Evolutionary conservation across 53 echinoderm and acorn worm species (phyloP).

Genomic region (Holothuria leucospilota): DNA sequence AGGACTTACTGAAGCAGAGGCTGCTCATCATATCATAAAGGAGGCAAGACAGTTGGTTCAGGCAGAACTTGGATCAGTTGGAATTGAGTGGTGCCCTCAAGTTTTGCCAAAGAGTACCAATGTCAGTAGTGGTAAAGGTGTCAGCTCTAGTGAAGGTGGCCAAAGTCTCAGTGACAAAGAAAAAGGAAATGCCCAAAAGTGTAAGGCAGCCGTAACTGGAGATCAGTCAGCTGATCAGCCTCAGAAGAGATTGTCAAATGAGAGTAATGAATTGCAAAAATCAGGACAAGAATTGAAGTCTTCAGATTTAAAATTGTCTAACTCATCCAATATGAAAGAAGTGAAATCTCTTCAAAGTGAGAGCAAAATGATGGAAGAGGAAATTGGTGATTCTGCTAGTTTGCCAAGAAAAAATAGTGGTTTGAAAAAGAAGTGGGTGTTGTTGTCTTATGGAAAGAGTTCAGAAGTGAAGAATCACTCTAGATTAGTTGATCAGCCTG

Average conservation of each 20-base stretch:
- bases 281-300: no score
- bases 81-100: conserved; percentile 75
- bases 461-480: no score
- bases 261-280: no score
- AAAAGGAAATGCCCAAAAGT: no score
- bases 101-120: neutral
- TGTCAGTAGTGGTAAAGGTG: no score
- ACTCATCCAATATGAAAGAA: neutral
- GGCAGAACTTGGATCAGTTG: conserved; percentile 76
- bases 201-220: no score
- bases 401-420: conserved; percentile 28
- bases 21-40: conserved; percentile 80
- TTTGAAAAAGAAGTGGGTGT: conserved; percentile 14
- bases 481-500: no score
- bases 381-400: neutral
- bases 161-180: no score
- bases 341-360: neutral
- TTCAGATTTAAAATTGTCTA: neutral
- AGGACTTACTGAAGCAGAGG: conserved; percentile 93
- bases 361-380: neutral
- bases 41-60: conserved; percentile 87
- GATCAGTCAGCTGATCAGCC: no score
- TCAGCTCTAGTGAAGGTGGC: no score
- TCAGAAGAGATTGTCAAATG: no score
- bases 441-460: neutral